phyloP scores from a whole-genome alignment of 2,888 invertebrate genomes.

The Hirtodrosophila trivittata region DNA sequence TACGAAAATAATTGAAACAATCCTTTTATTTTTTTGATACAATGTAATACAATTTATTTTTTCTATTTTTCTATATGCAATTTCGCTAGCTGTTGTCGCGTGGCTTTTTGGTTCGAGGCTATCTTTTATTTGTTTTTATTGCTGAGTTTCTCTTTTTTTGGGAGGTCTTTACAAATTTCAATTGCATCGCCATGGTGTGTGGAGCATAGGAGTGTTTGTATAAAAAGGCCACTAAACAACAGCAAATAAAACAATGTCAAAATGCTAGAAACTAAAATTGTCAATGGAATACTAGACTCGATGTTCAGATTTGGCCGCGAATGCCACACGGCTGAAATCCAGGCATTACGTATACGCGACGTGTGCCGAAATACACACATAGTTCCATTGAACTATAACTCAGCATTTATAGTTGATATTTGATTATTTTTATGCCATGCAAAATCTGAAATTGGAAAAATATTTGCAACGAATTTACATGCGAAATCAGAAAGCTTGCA shows the following conservation, averaged over 20 bases:
- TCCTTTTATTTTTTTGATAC: conserved; percentile 16
- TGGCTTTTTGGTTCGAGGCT: no score
- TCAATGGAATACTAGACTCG: conserved; percentile 40
- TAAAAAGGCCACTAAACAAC: conserved; percentile 25
- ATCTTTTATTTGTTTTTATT: conserved; percentile 34
- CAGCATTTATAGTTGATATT: conserved; percentile 62
- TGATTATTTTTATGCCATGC: conserved; percentile 59
- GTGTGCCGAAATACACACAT: conserved; percentile 22
- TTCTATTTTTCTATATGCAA: conserved; percentile 1
- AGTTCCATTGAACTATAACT: conserved; percentile 62
- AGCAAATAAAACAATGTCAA: conserved; percentile 24
- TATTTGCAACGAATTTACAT: conserved; percentile 35
- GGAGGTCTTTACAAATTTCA: conserved; percentile 34
- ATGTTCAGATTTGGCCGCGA: conserved; percentile 35
- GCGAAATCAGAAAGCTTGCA: conserved; percentile 26
- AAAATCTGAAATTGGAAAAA: conserved; percentile 57
- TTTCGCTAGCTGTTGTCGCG: conserved; percentile 9
- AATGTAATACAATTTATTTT: conserved; percentile 34
- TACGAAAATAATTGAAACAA: conserved; percentile 24
- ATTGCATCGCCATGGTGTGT: conserved; percentile 22
- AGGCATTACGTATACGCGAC: conserved; percentile 55
- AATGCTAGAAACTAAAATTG: conserved; percentile 39
- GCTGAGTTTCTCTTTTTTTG: conserved; percentile 19
- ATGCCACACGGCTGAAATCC: conserved; percentile 22
- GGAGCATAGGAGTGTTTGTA: conserved; percentile 37